Base-by-base conservation (phyloP, 2,113 vertebrate genomes). In the Thunnus maccoyii region DNA sequence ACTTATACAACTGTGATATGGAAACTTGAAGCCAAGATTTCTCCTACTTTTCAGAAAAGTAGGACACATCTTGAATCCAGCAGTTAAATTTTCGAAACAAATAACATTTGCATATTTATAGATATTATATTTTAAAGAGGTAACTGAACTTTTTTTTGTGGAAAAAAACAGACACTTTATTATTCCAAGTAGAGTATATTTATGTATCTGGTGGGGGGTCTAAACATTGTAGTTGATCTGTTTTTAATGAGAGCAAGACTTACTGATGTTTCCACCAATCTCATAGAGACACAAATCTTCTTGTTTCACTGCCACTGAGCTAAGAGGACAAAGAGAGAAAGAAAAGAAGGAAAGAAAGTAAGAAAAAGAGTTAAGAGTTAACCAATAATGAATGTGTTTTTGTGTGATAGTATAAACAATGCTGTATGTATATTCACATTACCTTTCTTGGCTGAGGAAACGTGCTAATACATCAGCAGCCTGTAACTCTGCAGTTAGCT, bases 221-320 rank as follows among this genome's bases (percentile, higher is more conserved):
- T 41, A 30, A n/a, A 72, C 16, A 30, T 2, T 51, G 20, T 18
- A 30, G 18, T 52, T 3, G 15, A 56, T n/a, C 11, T 13, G 2
- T n/a, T 30, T 48, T 25, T 16, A 32, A 22, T n/a, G 5, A 20
- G 13, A 76, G 8, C 2, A 4, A 17, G 11, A 93, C 98, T 99
- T 95, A 99, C 98, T 97, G 82, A 99, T 99, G 95, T 99, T 99
- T 90, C 98, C 98, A 91, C 98, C 98, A 30, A 97, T 96, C 96
- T 99, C 98, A 95, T 96, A 99, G 52, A 99, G 94, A 92, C 94
- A 97, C 87, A 99, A 87, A 15, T 99, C 97, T 74, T 97, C 98
- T 92, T 92, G 96, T 89, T 95, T 96, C 67, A 97, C 88, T 3
- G 85, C 72, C 89, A 95, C 75, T 22, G 92, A 95, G 86, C 97